phyloP scores from a whole-genome alignment of 2,113 vertebrate species.

The Cisticola juncidis region DNA sequence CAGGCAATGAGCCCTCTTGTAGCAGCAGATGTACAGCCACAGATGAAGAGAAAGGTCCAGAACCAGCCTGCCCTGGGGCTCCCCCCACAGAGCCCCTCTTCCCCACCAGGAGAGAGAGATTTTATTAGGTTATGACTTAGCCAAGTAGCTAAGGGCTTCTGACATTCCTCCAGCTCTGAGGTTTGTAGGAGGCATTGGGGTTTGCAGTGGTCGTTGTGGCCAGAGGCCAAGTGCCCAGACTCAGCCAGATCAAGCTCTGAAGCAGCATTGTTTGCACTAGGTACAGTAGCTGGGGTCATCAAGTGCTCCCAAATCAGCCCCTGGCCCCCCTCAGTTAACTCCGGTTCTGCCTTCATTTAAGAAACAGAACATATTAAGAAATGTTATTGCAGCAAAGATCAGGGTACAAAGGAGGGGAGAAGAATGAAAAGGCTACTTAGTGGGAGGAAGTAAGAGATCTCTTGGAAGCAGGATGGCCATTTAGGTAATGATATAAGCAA shows the following conservation, averaged over 20 bases:
- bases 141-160: neutral
- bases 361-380: neutral
- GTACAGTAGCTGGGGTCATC: neutral
- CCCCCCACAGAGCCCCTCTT: neutral
- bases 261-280: neutral
- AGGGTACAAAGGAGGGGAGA: neutral
- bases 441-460: neutral
- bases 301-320: neutral
- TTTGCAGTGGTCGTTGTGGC: neutral
- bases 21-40: neutral
- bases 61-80: neutral
- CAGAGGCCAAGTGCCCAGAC: neutral
- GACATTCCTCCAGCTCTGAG: neutral
- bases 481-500: neutral
- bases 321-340: neutral
- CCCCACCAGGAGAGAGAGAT: neutral
- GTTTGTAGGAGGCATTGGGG: neutral
- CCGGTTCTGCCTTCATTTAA: neutral
- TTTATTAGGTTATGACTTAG: neutral
- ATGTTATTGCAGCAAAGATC: neutral
- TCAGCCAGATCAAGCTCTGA: neutral
- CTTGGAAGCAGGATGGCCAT: neutral
- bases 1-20: neutral
- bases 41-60: neutral
- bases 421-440: neutral